Conservation (phyloP, 2,888 invertebrate genomes). For the Eristalis arbustorum region DNA sequence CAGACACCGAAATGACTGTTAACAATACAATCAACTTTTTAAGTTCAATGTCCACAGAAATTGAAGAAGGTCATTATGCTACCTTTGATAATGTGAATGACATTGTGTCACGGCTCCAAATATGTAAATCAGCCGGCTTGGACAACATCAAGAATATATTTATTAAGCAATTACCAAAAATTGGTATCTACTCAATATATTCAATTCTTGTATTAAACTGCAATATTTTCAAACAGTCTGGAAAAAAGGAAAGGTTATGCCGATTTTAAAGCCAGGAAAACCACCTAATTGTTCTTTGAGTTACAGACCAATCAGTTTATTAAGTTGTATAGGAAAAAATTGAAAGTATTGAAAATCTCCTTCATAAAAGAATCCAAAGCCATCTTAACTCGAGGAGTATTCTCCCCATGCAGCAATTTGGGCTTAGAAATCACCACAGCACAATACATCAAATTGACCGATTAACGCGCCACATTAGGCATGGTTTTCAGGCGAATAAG, state of each 20-base stretch:
- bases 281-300: neutral
- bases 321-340: neutral
- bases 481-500: neutral
- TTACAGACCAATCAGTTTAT: neutral
- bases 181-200: neutral
- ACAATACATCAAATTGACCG: neutral
- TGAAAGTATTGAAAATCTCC: constrained; percentile 2
- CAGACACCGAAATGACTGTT: neutral
- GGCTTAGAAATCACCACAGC: too few relatives aligned
- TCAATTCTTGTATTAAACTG: neutral
- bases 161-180: neutral
- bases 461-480: neutral
- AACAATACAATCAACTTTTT: neutral
- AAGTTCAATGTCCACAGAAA: neutral
- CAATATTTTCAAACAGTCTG: neutral
- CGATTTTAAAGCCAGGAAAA: neutral
- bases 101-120: neutral
- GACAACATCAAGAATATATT: neutral
- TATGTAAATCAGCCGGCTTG: neutral
- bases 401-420: too few relatives aligned
- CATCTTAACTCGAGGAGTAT: neutral
- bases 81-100: neutral
- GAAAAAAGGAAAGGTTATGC: neutral
- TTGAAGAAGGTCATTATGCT: neutral
- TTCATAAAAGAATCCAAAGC: neutral